phyloP scores from a whole-genome alignment of 1,140 invertebrate species.

The Penaeus vannamei region DNA sequence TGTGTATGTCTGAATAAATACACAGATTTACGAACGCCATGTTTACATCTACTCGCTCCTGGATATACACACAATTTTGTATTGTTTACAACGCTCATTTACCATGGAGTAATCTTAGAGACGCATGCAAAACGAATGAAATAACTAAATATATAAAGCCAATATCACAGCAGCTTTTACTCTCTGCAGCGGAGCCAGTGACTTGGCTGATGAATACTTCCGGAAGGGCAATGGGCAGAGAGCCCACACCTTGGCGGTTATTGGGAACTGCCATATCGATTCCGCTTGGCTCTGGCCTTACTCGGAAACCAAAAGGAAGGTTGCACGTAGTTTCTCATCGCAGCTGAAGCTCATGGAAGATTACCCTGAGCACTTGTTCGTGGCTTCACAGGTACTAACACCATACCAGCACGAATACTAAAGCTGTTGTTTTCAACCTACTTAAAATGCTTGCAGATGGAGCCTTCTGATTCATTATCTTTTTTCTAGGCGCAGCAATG shows the following conservation, averaged over 20 bases:
- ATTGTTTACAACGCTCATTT: no score
- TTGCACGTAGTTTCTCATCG: slow-evolving; percentile 75
- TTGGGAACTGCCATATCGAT: slow-evolving; percentile 77
- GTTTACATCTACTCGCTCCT: no score
- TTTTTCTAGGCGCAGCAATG: slow-evolving; percentile 75
- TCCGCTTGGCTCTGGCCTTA: slow-evolving; percentile 77
- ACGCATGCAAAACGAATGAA: no score
- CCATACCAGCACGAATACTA: no score
- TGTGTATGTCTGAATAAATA: no score
- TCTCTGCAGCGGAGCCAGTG: slow-evolving; percentile 71
- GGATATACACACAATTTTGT: no score
- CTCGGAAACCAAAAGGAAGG: slow-evolving; percentile 76
- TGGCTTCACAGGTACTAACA: slow-evolving; percentile 74
- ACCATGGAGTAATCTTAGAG: no score
- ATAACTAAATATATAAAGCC: no score
- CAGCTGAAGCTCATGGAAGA: slow-evolving; percentile 74
- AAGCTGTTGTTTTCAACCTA: no score
- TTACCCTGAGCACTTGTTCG: slow-evolving; percentile 75
- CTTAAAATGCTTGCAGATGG: no score
- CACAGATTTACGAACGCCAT: no score
- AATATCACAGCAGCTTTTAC: slow-evolving; percentile 28
- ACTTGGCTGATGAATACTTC: slow-evolving; percentile 73
- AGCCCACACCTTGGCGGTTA: slow-evolving; percentile 73
- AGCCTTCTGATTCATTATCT: no score
- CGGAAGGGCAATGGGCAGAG: slow-evolving; percentile 73